phyloP scores from a whole-genome alignment of 2,888 invertebrate genomes.

The Belgica antarctica region DNA sequence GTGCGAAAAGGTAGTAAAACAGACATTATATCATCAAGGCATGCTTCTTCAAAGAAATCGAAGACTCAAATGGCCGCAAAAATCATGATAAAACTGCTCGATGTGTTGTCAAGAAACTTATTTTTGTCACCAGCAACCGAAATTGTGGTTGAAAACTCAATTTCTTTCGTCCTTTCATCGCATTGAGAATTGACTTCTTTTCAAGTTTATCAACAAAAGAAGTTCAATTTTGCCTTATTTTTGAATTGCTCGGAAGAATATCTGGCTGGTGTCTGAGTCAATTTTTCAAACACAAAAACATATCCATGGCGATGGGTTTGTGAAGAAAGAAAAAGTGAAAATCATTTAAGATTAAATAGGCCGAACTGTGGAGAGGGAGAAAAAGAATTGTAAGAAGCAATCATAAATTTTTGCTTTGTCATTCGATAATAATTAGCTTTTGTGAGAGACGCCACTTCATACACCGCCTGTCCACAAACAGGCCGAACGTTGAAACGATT shows the following conservation, averaged over 20 bases:
- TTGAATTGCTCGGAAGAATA: not conserved
- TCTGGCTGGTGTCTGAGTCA: not conserved
- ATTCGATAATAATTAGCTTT: constrained; percentile 42
- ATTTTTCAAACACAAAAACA: not conserved
- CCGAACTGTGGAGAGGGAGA: constrained; percentile 28
- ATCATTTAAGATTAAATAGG: constrained; percentile 40
- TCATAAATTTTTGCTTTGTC: constrained; percentile 41
- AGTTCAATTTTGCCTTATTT: not conserved
- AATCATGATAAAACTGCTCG: no score
- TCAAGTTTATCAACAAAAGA: constrained; percentile 8
- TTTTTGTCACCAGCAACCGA: not conserved
- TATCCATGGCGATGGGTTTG: constrained; percentile 17
- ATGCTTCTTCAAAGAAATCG: no score
- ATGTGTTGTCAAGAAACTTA: no score
- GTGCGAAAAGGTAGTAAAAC: not conserved
- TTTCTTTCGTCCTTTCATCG: not conserved
- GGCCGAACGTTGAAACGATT: not conserved
- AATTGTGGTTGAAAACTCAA: not conserved
- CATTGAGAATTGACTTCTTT: not conserved
- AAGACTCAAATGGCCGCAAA: no score
- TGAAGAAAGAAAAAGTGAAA: constrained; percentile 32
- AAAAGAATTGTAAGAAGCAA: constrained; percentile 1
- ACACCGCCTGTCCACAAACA: constrained; percentile 7
- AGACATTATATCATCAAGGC: not conserved
- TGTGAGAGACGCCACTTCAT: constrained; percentile 34